Evolutionary conservation across 2,888 invertebrate species (phyloP).

Genomic region (Melanostoma scalare): DNA sequence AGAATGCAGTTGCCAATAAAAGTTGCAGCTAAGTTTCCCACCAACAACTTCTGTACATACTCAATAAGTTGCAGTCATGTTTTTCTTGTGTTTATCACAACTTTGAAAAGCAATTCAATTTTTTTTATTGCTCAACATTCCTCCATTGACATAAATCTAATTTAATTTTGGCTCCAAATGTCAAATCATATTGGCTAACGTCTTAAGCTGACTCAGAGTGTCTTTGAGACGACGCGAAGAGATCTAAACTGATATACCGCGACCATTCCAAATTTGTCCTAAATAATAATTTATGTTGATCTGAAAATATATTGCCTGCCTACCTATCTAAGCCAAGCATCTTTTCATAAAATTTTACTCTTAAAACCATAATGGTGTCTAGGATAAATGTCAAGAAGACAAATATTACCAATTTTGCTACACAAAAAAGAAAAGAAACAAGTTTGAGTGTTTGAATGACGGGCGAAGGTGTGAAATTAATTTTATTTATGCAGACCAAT

Average conservation of each 20-base stretch:
- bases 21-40: no score
- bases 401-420: neutral
- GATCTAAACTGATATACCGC: neutral
- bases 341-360: neutral
- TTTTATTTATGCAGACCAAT: neutral
- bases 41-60: no score
- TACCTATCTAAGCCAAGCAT: neutral
- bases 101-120: neutral
- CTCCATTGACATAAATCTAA: neutral
- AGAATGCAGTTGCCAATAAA: no score
- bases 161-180: neutral
- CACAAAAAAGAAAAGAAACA: neutral
- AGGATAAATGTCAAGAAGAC: constrained; percentile 49
- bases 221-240: neutral
- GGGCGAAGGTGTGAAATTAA: constrained; percentile 26
- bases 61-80: no score
- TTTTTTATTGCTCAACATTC: constrained; percentile 8
- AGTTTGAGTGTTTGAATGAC: constrained; percentile 19
- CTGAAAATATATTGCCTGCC: constrained; percentile 9
- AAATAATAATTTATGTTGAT: constrained; percentile 22
- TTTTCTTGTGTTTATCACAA: no score
- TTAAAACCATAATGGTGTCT: constrained; percentile 24
- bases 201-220: neutral
- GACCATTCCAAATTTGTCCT: neutral
- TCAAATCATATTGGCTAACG: constrained; percentile 2